phyloP scores from a whole-genome alignment of 1,140 invertebrate species.

The Harlomillsia oculata region DNA sequence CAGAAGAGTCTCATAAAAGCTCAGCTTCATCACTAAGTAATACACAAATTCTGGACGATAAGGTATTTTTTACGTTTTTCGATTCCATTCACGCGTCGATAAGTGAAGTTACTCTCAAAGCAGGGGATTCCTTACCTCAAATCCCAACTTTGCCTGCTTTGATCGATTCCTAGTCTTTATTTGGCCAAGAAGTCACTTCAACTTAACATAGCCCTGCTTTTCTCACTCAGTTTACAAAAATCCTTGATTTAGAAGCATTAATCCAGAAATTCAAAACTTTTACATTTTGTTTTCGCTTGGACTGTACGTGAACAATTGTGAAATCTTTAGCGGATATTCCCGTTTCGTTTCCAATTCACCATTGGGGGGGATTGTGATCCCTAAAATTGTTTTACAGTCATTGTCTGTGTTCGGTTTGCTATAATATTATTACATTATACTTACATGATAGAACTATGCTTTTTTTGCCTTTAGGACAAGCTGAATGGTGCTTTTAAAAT shows the following conservation, averaged over 20 bases:
- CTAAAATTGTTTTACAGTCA: too few relatives aligned
- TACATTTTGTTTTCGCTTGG: background rate
- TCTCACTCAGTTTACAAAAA: background rate
- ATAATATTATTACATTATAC: too few relatives aligned
- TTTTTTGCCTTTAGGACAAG: conserved; percentile 18
- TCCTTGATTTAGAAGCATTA: background rate
- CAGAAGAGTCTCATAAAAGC: background rate
- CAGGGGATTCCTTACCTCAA: conserved; percentile 1
- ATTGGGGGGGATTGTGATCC: too few relatives aligned
- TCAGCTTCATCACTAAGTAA: conserved; percentile 23
- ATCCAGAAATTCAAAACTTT: background rate
- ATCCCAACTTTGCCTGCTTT: too few relatives aligned
- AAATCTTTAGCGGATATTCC: too few relatives aligned
- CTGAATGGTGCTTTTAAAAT: conserved; percentile 22
- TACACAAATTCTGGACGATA: conserved; percentile 30
- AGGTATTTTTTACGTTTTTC: conserved; percentile 32
- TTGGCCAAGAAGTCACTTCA: background rate
- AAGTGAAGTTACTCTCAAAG: conserved; percentile 22
- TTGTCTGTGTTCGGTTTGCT: too few relatives aligned
- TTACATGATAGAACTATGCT: background rate
- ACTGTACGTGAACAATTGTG: too few relatives aligned
- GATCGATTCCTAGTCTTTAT: too few relatives aligned
- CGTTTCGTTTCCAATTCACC: too few relatives aligned
- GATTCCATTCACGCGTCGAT: conserved; percentile 22
- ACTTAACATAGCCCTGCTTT: background rate